Percentiles rank a stretch among this genome's conserved stretches.
Evolutionary conservation across 2,797 vertebrate species (phyloP).

Genomic region (Microchirus variegatus): DNA sequence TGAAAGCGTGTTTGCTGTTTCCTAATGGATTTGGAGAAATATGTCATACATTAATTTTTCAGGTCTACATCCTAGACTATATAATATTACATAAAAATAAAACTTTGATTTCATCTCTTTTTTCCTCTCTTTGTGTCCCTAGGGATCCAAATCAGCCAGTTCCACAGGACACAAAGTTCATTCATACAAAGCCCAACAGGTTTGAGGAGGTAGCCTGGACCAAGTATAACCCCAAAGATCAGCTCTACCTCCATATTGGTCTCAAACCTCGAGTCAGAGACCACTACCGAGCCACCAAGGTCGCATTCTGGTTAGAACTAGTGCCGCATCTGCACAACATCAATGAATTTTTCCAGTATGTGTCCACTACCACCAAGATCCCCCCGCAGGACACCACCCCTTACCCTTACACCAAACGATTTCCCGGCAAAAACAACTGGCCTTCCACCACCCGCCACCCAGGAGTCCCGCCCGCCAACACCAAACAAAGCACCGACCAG

Average conservation of each 20-base stretch:
- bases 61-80: neutral
- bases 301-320: constrained; percentile 95
- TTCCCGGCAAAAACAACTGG: constrained; percentile 90
- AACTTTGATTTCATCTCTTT: neutral
- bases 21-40: neutral
- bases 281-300: constrained; percentile 95
- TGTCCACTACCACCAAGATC: constrained; percentile 95
- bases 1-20: neutral
- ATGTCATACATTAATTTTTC: neutral
- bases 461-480: constrained; percentile 87
- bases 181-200: constrained; percentile 96
- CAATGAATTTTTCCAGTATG: constrained; percentile 96
- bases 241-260: constrained; percentile 95
- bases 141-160: constrained; percentile 97
- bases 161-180: constrained; percentile 97
- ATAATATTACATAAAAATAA: neutral
- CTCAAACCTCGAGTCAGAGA: constrained; percentile 94
- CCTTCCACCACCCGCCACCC: constrained; percentile 95
- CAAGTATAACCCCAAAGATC: constrained; percentile 97
- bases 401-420: constrained; percentile 91
- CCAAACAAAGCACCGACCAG: constrained; percentile 90
- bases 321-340: constrained; percentile 95
- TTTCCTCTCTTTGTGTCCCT: constrained; percentile 18
- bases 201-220: constrained; percentile 98
- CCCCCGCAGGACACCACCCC: constrained; percentile 95